Percentiles rank a stretch among this genome's conserved stretches.
Conservation (phyloP, 2,113 vertebrate species). For the Platichthys flesus region DNA sequence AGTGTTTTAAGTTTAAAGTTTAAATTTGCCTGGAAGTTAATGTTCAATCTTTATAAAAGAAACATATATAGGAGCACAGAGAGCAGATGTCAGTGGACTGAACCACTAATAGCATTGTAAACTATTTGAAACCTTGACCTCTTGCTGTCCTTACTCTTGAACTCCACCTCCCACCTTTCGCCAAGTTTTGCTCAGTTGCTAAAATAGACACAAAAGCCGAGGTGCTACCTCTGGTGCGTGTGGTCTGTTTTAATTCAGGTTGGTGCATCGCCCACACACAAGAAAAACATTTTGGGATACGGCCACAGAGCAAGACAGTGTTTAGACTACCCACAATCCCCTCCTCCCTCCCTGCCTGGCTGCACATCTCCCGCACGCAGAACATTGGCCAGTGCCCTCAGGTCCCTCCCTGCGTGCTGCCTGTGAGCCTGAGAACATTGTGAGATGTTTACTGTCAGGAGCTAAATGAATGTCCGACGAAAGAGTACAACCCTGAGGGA, state of each 20-base stretch:
- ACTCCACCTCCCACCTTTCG: conserved; percentile 45
- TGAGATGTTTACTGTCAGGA: conserved; percentile 59
- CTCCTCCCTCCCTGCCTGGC: conserved; percentile 34
- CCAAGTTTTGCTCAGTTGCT: conserved; percentile 34
- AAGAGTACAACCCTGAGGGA: conserved; percentile 10
- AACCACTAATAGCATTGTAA: neutral
- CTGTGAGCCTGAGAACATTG: conserved; percentile 38
- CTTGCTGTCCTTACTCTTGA: conserved; percentile 27
- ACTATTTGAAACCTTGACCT: neutral
- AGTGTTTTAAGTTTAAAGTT: too few species aligned
- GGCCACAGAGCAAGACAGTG: conserved; percentile 73
- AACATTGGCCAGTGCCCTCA: conserved; percentile 50
- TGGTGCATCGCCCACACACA: conserved; percentile 47
- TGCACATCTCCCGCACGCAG: conserved; percentile 38
- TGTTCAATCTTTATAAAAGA: too few species aligned
- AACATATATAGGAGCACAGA: too few species aligned
- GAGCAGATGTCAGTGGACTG: too few species aligned
- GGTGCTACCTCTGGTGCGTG: conserved; percentile 65
- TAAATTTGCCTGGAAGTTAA: too few species aligned
- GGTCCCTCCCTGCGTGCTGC: conserved; percentile 55
- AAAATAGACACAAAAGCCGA: conserved; percentile 55
- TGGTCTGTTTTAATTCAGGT: conserved; percentile 65
- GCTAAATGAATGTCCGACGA: conserved; percentile 49
- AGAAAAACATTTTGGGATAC: conserved; percentile 62
- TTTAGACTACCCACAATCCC: conserved; percentile 74